Conservation (phyloP, 1,140 invertebrate species). For the Piezodorus guildinii region DNA sequence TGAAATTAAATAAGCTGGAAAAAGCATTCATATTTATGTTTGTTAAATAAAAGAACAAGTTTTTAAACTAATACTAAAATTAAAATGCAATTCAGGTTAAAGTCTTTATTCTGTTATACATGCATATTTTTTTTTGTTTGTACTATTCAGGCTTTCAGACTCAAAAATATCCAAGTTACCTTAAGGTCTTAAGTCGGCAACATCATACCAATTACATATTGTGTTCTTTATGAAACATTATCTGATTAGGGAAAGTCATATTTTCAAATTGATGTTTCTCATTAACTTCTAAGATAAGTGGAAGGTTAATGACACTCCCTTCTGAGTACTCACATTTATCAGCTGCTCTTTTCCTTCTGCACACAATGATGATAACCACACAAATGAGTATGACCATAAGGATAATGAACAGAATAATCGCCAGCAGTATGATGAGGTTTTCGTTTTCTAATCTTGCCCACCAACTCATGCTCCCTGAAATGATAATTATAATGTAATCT, state of each 20-base stretch:
- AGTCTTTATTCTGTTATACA: slow-evolving; percentile 2
- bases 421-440: slow-evolving; percentile 61
- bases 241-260: too few species aligned
- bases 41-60: background rate
- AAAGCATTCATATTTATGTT: background rate
- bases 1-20: background rate
- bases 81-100: slow-evolving; percentile 1
- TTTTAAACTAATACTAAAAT: background rate
- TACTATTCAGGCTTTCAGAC: background rate
- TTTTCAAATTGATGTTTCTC: too few species aligned
- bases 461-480: slow-evolving; percentile 55
- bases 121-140: background rate
- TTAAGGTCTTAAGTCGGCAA: too few species aligned
- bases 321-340: slow-evolving; percentile 74
- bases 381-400: slow-evolving; percentile 68
- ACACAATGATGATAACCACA: slow-evolving; percentile 70
- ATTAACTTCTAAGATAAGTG: background rate
- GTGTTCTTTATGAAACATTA: too few species aligned
- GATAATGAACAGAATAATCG: slow-evolving; percentile 58
- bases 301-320: background rate
- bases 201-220: too few species aligned
- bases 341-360: slow-evolving; percentile 59
- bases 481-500: slow-evolving; percentile 14
- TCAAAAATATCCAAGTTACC: too few species aligned
- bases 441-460: slow-evolving; percentile 62